Evolutionary conservation across 2,797 vertebrate species (phyloP).

Genomic region (Lithobates sylvaticus): DNA sequence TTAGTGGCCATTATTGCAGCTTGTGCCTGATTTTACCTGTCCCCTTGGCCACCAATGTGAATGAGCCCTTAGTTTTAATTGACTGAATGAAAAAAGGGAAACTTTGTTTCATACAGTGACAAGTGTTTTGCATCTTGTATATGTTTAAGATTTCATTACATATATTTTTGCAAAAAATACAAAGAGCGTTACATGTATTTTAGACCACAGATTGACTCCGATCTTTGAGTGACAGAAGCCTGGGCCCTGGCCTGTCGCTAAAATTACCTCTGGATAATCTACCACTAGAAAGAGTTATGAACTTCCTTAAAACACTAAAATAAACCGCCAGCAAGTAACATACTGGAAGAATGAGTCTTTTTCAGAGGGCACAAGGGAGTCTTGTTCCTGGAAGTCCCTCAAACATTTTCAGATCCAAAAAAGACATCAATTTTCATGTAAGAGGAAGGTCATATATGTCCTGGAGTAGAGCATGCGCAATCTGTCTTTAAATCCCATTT

Average conservation of each 20-base stretch:
- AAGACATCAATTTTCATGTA: neutral
- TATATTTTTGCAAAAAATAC: neutral
- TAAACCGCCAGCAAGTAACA: neutral
- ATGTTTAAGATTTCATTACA: neutral
- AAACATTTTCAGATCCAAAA: neutral
- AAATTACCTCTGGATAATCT: neutral
- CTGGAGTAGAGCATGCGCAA: neutral
- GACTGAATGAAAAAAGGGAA: no score
- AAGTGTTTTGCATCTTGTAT: neutral
- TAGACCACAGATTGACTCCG: neutral
- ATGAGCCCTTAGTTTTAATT: no score
- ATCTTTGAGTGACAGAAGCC: neutral
- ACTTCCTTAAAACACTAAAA: neutral
- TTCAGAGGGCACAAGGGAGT: neutral
- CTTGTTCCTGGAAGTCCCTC: neutral
- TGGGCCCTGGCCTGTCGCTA: neutral
- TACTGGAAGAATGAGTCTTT: neutral
- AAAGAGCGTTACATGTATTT: neutral
- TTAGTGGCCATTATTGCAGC: no score
- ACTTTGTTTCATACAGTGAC: no score
- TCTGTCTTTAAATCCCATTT: neutral
- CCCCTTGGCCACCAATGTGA: no score
- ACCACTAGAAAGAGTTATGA: neutral
- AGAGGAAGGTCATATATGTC: neutral
- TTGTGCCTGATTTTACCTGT: no score